phyloP scores from a whole-genome alignment of 2,113 vertebrate genomes.

The Todiramphus chloris region DNA sequence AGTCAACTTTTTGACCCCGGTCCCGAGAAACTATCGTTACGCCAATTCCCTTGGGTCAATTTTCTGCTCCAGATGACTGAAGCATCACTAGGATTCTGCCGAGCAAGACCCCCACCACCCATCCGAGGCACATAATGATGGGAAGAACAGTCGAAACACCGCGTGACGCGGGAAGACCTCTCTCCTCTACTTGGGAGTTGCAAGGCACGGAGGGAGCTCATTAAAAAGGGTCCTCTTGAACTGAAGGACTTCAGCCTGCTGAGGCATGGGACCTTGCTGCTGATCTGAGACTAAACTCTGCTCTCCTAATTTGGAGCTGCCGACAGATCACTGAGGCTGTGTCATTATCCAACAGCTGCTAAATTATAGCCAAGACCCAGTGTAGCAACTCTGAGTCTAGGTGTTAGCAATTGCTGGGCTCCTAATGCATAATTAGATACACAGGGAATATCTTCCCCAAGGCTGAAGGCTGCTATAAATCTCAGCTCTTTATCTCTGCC shows the following conservation, averaged over 20 bases:
- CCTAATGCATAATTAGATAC: constrained; percentile 54
- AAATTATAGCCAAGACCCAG: constrained; percentile 52
- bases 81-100: neutral
- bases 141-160: neutral
- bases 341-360: constrained; percentile 52
- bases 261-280: constrained; percentile 42
- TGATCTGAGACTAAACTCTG: constrained; percentile 46
- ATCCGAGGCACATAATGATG: neutral
- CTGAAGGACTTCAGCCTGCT: constrained; percentile 48
- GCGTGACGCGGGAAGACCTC: neutral
- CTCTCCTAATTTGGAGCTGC: constrained; percentile 49
- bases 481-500: constrained; percentile 50
- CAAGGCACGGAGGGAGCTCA: constrained; percentile 39
- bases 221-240: constrained; percentile 53
- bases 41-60: neutral
- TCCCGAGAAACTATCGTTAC: neutral
- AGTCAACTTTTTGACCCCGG: neutral
- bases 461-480: constrained; percentile 48
- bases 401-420: constrained; percentile 36
- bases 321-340: constrained; percentile 36
- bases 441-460: constrained; percentile 43
- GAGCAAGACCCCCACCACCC: neutral
- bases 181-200: neutral
- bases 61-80: neutral
- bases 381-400: constrained; percentile 24